Evolutionary conservation across 2,888 invertebrate genomes (phyloP), one percentile per base, ranked within the genome.

Genomic region (Drosophila merina): DNA sequence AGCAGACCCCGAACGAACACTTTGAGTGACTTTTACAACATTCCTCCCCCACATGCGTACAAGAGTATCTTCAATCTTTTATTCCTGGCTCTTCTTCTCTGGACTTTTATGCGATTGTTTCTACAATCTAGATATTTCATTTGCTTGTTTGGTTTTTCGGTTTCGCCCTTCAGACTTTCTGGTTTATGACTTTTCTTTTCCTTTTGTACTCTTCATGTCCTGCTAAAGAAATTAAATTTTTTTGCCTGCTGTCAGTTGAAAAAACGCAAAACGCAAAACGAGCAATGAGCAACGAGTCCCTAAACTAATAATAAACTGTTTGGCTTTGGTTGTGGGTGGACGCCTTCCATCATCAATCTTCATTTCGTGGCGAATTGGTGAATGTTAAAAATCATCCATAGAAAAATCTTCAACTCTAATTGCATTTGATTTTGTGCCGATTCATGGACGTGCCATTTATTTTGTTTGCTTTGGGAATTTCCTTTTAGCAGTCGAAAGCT

Each of bases 1-100:
- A n/a, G 7, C 10, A 26, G 52, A 26, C 47, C 14, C 25, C 36
- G 38, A 33, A 47, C 64, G 49, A 33, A 49, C 30, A 31, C 40
- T 40, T 76, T 81, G 78, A 86, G 86, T 86, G 88, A 86, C 88
- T 83, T 87, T 87, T 83, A 79, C 86, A 85, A 73, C 83, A 77
- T 59, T 58, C 59, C 70, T 56, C 64, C 52, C 62, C 30, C 76
- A 68, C 66, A 67, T 74, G 79, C 70, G 51, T 75, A 44, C 44
- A 3, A 44, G 20, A 74, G 78, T 75, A 76, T 54, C 59, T 62
- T 25, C 28, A 28, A 71, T 50, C 66, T 69, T 59, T 62, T 68
- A 67, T 57, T 62, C 62, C 33, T 33, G 30, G 6, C 72, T 57
- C 74, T 40, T 47, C 51, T 36, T 10, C 44, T 45, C 40, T 44